Conservation (phyloP, 2,888 invertebrate species). For the Leptinotarsa peninsularis region DNA sequence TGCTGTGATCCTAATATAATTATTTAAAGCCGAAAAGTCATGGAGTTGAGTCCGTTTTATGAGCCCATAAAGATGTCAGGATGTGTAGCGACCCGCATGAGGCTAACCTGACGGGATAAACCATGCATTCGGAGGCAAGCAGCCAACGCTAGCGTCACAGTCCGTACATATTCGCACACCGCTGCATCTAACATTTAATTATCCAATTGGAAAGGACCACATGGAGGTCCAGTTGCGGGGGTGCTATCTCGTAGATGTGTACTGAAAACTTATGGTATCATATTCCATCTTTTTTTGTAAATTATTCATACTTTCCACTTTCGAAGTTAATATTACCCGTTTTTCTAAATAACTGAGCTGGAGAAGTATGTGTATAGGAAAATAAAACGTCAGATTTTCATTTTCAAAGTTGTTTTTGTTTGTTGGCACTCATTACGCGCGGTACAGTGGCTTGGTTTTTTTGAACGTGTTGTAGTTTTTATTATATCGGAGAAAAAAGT, state of each 20-base stretch:
- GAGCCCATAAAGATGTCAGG: constrained; percentile 58
- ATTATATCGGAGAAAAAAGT: no score
- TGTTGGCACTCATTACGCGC: no score
- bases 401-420: no score
- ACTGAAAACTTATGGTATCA: neutral
- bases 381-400: no score
- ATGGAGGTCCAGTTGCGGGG: neutral
- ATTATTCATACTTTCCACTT: no score
- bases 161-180: constrained; percentile 42
- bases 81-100: constrained; percentile 55
- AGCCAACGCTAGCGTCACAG: constrained; percentile 42
- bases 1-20: constrained; percentile 46
- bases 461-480: no score
- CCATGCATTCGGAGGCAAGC: constrained; percentile 49
- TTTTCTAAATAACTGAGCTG: no score
- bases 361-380: no score
- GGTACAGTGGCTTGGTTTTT: no score
- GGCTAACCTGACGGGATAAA: constrained; percentile 58
- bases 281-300: neutral
- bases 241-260: neutral
- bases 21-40: constrained; percentile 48
- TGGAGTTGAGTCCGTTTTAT: constrained; percentile 54
- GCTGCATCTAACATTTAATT: constrained; percentile 58
- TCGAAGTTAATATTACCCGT: no score
- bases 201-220: constrained; percentile 55